A percentile compares a stretch with the other conserved stretches of the same genome.
phyloP scores from a whole-genome alignment of 1,140 invertebrate genomes.

The Onthophagus taurus region DNA sequence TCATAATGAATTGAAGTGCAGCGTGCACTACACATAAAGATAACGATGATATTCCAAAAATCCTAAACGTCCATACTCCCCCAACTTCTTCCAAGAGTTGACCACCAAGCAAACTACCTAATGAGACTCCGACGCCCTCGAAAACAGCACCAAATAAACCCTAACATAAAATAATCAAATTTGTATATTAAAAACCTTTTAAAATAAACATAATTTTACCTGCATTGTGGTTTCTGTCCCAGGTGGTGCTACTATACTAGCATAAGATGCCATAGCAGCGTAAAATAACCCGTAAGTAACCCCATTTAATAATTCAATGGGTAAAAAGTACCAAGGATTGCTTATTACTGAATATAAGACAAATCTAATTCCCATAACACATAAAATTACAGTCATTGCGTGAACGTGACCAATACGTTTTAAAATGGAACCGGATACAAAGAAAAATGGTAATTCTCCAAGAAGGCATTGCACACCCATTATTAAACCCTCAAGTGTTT shows the following conservation, averaged over 20 bases:
- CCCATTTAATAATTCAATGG: slow-evolving; percentile 79
- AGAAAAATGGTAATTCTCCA: slow-evolving; percentile 86
- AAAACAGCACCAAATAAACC: slow-evolving; percentile 77
- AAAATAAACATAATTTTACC: slow-evolving; percentile 33
- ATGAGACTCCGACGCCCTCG: slow-evolving; percentile 72
- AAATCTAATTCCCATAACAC: slow-evolving; percentile 65
- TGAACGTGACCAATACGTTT: slow-evolving; percentile 73
- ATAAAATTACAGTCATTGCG: slow-evolving; percentile 72
- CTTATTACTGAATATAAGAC: slow-evolving; percentile 70
- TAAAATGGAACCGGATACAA: slow-evolving; percentile 70
- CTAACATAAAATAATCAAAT: slow-evolving; percentile 37
- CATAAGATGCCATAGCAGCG: slow-evolving; percentile 81
- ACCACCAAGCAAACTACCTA: slow-evolving; percentile 67
- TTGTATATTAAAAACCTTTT: neutral
- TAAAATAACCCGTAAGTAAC: slow-evolving; percentile 84
- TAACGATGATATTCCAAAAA: slow-evolving; percentile 59
- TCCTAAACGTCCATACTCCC: slow-evolving; percentile 55
- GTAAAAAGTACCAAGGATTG: slow-evolving; percentile 73
- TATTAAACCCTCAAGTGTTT: slow-evolving; percentile 71
- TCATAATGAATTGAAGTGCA: slow-evolving; percentile 43
- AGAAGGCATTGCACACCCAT: slow-evolving; percentile 71
- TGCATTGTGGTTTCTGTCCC: slow-evolving; percentile 80
- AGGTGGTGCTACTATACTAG: slow-evolving; percentile 71
- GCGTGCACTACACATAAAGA: slow-evolving; percentile 53
- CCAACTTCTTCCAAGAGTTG: slow-evolving; percentile 49